Evolutionary conservation across 2,797 vertebrate genomes (phyloP).

Genomic region (Cynodonichthys magdalenae): DNA sequence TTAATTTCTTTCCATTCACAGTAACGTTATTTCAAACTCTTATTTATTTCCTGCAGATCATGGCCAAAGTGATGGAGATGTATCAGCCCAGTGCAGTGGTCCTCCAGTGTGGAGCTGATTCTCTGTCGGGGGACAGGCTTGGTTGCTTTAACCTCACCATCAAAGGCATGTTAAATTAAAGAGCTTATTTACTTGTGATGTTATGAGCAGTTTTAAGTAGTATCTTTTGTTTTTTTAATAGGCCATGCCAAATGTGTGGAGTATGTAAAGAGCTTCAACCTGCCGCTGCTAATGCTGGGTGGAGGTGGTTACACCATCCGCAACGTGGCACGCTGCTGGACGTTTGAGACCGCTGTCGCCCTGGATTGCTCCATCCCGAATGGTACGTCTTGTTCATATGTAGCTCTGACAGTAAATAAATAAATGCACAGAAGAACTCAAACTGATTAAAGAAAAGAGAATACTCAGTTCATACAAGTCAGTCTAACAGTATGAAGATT

Average conservation of each 20-base stretch:
- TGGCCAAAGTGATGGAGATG: slow-evolving; percentile 99
- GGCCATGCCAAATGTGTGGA: slow-evolving; percentile 98
- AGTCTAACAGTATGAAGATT: no score
- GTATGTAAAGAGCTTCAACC: slow-evolving; percentile 97
- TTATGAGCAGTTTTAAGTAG: not conserved
- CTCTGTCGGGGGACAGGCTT: slow-evolving; percentile 93
- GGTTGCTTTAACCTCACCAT: slow-evolving; percentile 99
- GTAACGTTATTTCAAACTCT: not conserved
- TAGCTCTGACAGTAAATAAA: not conserved
- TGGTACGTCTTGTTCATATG: slow-evolving; percentile 39
- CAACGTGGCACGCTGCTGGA: slow-evolving; percentile 97
- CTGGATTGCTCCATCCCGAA: slow-evolving; percentile 95
- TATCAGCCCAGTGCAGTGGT: slow-evolving; percentile 98
- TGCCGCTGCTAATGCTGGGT: slow-evolving; percentile 97
- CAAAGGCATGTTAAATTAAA: slow-evolving; percentile 82
- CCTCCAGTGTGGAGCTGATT: slow-evolving; percentile 96
- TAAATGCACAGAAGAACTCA: no score
- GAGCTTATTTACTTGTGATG: rapidly evolving
- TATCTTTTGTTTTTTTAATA: slow-evolving; percentile 39
- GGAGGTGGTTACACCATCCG: slow-evolving; percentile 97
- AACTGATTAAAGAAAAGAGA: no score
- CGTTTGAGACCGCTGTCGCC: slow-evolving; percentile 94
- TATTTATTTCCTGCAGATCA: slow-evolving; percentile 83
- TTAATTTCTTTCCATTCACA: not conserved
- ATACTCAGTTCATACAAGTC: no score